These are phyloP conservation scores for Callimorpha dominula DNA, from an alignment of 2,888 invertebrate genomes.

Conservation along the genomic window DNA sequence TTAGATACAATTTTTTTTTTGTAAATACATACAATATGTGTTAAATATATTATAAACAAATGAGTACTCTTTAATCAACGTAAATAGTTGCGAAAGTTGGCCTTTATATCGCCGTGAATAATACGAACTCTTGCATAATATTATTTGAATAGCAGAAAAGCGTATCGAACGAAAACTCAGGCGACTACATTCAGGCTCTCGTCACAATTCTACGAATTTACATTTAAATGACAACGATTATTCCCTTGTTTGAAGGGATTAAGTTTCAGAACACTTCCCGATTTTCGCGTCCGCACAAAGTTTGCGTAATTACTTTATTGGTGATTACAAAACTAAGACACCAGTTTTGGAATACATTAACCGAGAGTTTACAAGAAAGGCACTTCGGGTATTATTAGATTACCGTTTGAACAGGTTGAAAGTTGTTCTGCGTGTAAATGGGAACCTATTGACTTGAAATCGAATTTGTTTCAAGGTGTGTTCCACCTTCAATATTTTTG, in stretches of 20 bases:
- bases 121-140: conserved; percentile 69
- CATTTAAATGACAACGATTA: conserved; percentile 81
- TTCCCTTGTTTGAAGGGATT: conserved; percentile 78
- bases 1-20: too few species aligned
- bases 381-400: conserved; percentile 58
- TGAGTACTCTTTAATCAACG: background rate
- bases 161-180: conserved; percentile 70
- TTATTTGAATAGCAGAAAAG: conserved; percentile 68
- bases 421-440: conserved; percentile 50
- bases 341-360: conserved; percentile 61
- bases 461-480: conserved; percentile 32
- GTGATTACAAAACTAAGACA: conserved; percentile 65
- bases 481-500: background rate
- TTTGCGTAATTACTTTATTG: conserved; percentile 70
- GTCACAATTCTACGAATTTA: conserved; percentile 71
- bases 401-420: conserved; percentile 51
- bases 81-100: conserved; percentile 57
- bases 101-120: conserved; percentile 52
- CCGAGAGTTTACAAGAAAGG: conserved; percentile 56
- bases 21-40: too few species aligned
- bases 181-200: conserved; percentile 67
- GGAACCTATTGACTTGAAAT: conserved; percentile 40
- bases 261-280: conserved; percentile 67
- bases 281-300: conserved; percentile 62
- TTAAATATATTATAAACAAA: too few species aligned